Base-by-base conservation (phyloP, 92 coral and sea anemone genomes). In the Actinernus sp. region DNA sequence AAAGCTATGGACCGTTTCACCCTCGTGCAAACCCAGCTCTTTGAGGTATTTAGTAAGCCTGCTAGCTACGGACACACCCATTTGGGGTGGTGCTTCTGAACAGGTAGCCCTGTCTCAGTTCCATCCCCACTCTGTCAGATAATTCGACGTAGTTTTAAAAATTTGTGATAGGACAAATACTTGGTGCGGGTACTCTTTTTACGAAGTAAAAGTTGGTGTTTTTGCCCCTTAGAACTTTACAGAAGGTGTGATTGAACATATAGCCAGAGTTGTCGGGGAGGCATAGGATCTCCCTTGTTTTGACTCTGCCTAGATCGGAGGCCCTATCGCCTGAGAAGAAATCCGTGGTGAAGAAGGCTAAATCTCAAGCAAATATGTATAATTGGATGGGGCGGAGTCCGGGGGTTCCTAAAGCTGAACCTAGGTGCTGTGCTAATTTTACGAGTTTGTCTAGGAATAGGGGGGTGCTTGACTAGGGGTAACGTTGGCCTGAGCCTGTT, bases 191-290 rank as follows among this genome's bases (percentile, higher is more conserved):
- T 9, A 45, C 21, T 45, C 22, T 45, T 45, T 45, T 45, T 4
- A 45, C 21, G 52, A 45, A 6, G 21, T 9, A 45, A 47, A 44
- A 47, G 47, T 47, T 65, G 30, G 54, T 54, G 59, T 54, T 55
- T 54, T 65, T 55, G 29, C 73, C 73, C 54, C 60, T 47, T 43
- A 65, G 73, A 47, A 59, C 49, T 49, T 65, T 61, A 30, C 68
- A 51, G 43, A 61, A 61, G 53, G 68, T 61, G 24, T 61, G 68
- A 48, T 61, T 61, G 40, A 61, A 61, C 14, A 61, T 20, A 61
- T 37, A 38, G 24, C 68, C 68, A 28, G 68, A 61, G 46, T 61
- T 41, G 31, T 61, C 68, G 52, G 55, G 68, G 53, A 61, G 49
- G 24, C 31, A 37, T 37, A 61, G 31, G 52, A 61, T 26, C 68